These are phyloP conservation scores for Lepus timidus DNA, from an alignment of 2,113 vertebrate genomes.

Conservation along the genomic window DNA sequence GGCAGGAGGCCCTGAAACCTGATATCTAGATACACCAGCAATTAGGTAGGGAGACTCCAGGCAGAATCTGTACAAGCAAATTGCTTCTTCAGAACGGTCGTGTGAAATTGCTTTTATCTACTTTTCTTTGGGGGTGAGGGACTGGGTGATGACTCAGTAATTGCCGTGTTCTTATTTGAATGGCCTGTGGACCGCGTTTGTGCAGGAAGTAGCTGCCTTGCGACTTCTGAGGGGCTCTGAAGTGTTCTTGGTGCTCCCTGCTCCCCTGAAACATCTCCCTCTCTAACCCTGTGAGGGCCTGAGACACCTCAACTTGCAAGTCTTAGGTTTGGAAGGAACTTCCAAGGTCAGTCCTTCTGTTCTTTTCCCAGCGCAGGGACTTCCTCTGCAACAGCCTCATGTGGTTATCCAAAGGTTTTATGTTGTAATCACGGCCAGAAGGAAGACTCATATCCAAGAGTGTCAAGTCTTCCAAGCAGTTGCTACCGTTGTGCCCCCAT, in stretches of 20 bases:
- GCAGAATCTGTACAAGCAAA: constrained; percentile 56
- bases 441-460: background rate
- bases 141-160: constrained; percentile 44
- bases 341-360: background rate
- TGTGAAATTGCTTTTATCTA: constrained; percentile 41
- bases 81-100: constrained; percentile 63
- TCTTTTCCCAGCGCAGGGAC: background rate
- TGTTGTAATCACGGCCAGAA: background rate
- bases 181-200: background rate
- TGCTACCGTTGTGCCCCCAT: background rate
- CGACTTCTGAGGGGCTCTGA: background rate
- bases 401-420: background rate
- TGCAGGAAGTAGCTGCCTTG: background rate
- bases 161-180: background rate
- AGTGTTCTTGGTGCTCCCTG: background rate
- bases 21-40: background rate
- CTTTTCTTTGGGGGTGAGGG: constrained; percentile 18
- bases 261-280: background rate
- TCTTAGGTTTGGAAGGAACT: background rate
- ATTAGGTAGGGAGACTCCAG: background rate
- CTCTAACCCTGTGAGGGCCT: background rate
- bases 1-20: constrained; percentile 52
- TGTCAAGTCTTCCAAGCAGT: background rate
- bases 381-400: background rate
- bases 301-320: background rate